Evolutionary conservation across 2,888 invertebrate species (phyloP), one percentile per base, ranked within the genome.

Genomic region (Invenusta paracnida): DNA sequence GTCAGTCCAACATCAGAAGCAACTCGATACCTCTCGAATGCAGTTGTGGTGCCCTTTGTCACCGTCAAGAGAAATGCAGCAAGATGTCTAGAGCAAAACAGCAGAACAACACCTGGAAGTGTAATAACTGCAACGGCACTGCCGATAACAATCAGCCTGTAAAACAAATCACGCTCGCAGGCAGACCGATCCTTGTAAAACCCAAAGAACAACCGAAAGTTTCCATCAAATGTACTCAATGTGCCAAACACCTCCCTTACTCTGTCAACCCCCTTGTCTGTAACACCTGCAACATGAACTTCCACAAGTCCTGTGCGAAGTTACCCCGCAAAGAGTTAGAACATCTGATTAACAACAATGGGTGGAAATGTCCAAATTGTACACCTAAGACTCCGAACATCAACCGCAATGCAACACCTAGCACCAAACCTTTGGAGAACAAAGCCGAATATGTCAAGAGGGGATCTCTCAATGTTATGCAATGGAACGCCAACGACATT

Each of bases 401-500:
- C 73, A 73, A 23, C 25, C 27, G 73, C 11, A 73, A 73, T 23
- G 25, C 25, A 73, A 5, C 73, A 5, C 73, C 73, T 23, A 73
- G 2, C 73, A 73, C 73, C 73, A 73, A 73, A 73, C 73, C 73
- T 13, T n/a, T 23, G 25, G 73, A 73, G 17, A 73, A 23, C 17
- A 73, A 73, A 73, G 73, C 73, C 73, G 27, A 73, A 2, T n/a
- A 73, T 25, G 73, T 73, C 11, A 73, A 25, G 27, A 73, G 73
- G 2, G 73, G 73, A 73, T 73, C 73, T n/a, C 73, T 86, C 28
- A 82, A 83, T 27, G 84, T 87, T 66, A 85, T 86, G 84, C 87
- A 88, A 29, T 87, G 87, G 88, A 88, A 88, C 83, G 88, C 87
- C 73, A 85, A 87, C 31, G 87, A 86, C 11, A 66, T 88, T 29